These are phyloP conservation scores for Penaeus vannamei DNA, from an alignment of 1,140 invertebrate species.

Conservation along the genomic window DNA sequence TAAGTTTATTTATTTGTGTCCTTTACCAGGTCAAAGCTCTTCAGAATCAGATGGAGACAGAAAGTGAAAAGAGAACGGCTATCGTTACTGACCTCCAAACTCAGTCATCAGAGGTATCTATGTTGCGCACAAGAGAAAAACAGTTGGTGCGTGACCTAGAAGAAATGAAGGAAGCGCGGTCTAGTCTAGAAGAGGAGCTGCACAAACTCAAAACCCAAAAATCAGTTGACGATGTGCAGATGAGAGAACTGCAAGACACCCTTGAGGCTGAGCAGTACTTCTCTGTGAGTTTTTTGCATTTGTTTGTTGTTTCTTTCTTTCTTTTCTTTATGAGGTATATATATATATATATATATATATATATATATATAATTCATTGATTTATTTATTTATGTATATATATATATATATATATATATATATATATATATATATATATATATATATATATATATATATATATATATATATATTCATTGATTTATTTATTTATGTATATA, in stretches of 20 bases:
- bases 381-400: too few relatives aligned
- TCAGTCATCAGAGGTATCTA: conserved; percentile 71
- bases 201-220: conserved; percentile 82
- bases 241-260: conserved; percentile 94
- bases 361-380: too few relatives aligned
- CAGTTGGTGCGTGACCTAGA: conserved; percentile 82
- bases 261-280: conserved; percentile 95
- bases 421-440: too few relatives aligned
- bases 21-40: conserved; percentile 53
- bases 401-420: too few relatives aligned
- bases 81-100: conserved; percentile 54
- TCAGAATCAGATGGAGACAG: conserved; percentile 60
- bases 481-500: too few relatives aligned
- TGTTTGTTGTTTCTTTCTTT: not conserved
- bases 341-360: not conserved
- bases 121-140: conserved; percentile 83
- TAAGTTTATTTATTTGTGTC: not conserved
- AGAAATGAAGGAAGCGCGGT: conserved; percentile 81
- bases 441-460: too few relatives aligned
- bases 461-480: too few relatives aligned
- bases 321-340: not conserved
- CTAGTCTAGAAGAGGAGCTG: conserved; percentile 84
- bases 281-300: conserved; percentile 73
- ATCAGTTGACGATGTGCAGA: conserved; percentile 83
- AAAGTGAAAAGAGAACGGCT: conserved; percentile 52